Conservation (phyloP, 2,888 invertebrate species). For the Formica aserva region DNA sequence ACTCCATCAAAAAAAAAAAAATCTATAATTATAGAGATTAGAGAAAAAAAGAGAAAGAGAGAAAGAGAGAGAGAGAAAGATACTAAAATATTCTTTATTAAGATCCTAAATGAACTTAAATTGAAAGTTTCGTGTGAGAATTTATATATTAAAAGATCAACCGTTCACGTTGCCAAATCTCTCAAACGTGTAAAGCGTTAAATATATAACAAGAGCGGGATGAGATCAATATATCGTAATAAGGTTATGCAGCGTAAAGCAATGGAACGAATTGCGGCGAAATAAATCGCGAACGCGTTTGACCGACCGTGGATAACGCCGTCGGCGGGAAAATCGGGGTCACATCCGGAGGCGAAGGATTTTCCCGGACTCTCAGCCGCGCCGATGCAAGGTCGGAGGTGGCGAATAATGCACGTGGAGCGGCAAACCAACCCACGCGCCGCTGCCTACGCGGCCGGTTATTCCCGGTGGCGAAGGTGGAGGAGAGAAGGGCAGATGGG, state of each 20-base stretch:
- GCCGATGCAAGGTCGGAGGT: conserved; percentile 10
- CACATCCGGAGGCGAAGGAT: conserved; percentile 27
- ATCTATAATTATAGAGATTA: conserved; percentile 1
- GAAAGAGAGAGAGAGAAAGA: not conserved
- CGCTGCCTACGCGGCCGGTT: conserved; percentile 54
- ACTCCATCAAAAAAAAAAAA: conserved; percentile 1
- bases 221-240: conserved; percentile 24
- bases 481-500: conserved; percentile 38
- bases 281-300: conserved; percentile 18
- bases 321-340: conserved; percentile 57
- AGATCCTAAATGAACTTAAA: conserved; percentile 12
- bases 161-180: not conserved
- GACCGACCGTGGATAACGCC: not conserved
- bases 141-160: not conserved
- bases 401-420: conserved; percentile 57
- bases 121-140: not conserved
- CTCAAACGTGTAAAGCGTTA: not conserved
- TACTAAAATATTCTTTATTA: not conserved
- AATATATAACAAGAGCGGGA: not conserved
- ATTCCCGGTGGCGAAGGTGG: conserved; percentile 43
- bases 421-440: conserved; percentile 54
- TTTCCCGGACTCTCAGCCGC: conserved; percentile 23
- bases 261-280: conserved; percentile 17
- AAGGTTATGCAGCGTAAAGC: not conserved
- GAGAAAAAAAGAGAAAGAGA: not conserved